A percentile compares a stretch with the other conserved stretches of the same genome.
Conservation (phyloP, 2,113 vertebrate genomes). For the Bubo blakistoni region DNA sequence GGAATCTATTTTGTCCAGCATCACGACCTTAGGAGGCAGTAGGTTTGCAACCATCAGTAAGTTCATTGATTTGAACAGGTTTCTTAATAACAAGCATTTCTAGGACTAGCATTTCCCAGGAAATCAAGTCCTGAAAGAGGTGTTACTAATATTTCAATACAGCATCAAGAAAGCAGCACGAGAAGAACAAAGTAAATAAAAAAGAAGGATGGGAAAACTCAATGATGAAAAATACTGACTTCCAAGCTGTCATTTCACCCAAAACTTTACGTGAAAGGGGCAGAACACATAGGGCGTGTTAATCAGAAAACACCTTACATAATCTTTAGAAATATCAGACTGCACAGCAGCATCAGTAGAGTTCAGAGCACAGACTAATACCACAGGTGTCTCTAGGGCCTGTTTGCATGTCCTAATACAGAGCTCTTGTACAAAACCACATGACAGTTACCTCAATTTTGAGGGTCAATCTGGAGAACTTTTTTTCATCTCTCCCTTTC, state of each 20-base stretch:
- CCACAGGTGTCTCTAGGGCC: background rate
- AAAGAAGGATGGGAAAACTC: background rate
- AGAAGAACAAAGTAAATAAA: background rate
- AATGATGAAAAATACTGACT: background rate
- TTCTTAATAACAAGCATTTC: background rate
- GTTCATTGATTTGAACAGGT: background rate
- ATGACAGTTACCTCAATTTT: background rate
- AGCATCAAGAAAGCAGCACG: rapidly evolving
- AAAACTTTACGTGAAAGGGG: background rate
- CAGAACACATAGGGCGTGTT: background rate
- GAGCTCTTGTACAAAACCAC: background rate
- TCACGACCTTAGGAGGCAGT: background rate
- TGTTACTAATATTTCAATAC: background rate
- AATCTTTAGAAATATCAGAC: background rate
- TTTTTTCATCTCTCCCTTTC: background rate
- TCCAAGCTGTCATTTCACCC: background rate
- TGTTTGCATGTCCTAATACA: background rate
- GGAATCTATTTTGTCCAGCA: background rate
- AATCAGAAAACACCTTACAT: background rate
- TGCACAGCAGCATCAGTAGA: background rate
- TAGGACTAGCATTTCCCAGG: background rate
- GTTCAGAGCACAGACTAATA: background rate
- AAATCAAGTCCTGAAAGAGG: background rate
- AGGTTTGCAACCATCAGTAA: background rate
- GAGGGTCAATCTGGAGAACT: too few species aligned